Evolutionary conservation across 2,888 invertebrate genomes (phyloP), one percentile per base, ranked within the genome.

Genomic region (Trissoscelio sp.): DNA sequence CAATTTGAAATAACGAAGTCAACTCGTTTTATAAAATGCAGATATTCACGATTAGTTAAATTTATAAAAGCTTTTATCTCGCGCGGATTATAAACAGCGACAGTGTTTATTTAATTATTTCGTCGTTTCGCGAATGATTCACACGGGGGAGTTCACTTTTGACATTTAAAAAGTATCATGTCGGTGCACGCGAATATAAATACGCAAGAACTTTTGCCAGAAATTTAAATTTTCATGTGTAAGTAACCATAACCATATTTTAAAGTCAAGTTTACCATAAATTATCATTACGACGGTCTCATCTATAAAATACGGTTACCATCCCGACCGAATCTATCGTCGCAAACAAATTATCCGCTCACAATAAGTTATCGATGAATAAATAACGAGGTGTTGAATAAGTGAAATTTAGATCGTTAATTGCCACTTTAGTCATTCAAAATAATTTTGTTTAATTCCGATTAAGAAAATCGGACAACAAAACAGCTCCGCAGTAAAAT

Each of bases 171-270:
- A 72, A 60, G 48, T 12, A 70, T 37, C 14, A 60, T 39, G 48
- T 60, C 51, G 18, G 28, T 22, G 14, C 12, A 12, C n/a, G 28
- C 7, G 24, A 11, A 60, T 62, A 37, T 53, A 72, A 60, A 60
- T 51, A 28, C 60, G 11, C 31, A 9, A 44, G 22, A 62, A 53
- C 62, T 73, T 62, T 37, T 62, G 42, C 44, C 55, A 62, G 44
- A 62, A 62, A 37, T 62, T 62, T 44, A 58, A 44, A 73, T 62
- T 73, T 53, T n/a, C 24, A 14, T 31, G 16, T 44, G 42, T 53
- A 73, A 53, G 53, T 55, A 73, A 53, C 62, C 53, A 62, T 62
- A 62, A 73, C 62, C 64, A 73, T 66, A 74, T 58, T 66, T 73
- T 58, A 66, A 66, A 66, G 37, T 66, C 57, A 57, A 57, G 66